These are phyloP conservation scores for Dicyrtoma fusca DNA, from an alignment of 2,888 invertebrate genomes.

Conservation along the genomic window DNA sequence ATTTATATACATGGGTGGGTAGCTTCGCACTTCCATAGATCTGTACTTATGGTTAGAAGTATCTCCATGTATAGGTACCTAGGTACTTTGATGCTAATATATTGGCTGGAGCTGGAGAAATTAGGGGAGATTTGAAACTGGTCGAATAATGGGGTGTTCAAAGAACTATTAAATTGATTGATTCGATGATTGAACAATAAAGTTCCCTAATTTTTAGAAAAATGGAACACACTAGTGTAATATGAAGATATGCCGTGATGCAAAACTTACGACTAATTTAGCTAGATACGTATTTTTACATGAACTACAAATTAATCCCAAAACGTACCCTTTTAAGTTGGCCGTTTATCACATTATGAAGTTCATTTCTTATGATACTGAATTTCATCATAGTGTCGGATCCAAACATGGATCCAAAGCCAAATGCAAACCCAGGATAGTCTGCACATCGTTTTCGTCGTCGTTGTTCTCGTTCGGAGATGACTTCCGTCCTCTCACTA, in stretches of 20 bases:
- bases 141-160: no score
- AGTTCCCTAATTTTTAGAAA: neutral
- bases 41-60: no score
- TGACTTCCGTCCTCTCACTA: conserved; percentile 84
- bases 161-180: neutral
- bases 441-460: conserved; percentile 81
- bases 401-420: conserved; percentile 82
- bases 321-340: conserved; percentile 87
- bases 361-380: conserved; percentile 92
- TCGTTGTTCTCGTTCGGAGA: conserved; percentile 77
- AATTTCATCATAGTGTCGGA: conserved; percentile 98
- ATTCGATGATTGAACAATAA: neutral
- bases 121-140: no score
- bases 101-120: no score
- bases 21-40: no score
- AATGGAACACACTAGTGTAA: neutral
- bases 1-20: no score
- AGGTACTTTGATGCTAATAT: no score
- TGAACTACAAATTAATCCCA: no score
- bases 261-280: no score
- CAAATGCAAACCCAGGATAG: conserved; percentile 89
- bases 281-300: no score
- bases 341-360: conserved; percentile 96
- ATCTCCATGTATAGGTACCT: no score
- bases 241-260: no score